Evolutionary conservation across 2,797 vertebrate genomes (phyloP), one percentile per base, ranked within the genome.

Genomic region (Alauda arvensis): DNA sequence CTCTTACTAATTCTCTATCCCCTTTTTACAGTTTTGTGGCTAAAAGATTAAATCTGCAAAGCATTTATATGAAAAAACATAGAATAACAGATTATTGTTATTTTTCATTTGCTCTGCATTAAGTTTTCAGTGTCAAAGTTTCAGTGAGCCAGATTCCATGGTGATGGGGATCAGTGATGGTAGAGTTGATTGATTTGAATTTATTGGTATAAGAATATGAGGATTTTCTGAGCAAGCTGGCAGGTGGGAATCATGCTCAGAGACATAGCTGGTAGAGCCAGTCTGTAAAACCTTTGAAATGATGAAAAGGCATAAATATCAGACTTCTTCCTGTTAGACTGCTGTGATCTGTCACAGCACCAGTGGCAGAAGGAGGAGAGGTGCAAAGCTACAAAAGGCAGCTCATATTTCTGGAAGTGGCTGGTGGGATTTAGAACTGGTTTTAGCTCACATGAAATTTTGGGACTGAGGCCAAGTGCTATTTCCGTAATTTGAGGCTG

Each of bases 251-350:
- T 75, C 40, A 8, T 42, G 68, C 57, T 90, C 24, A 48, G 63
- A 74, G 49, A 53, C 21, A 12, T 3, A 87, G 45, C 63, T 92
- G 60, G 83, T 53, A 61, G 43, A 77, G 51, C 70, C 28, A 60
- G 88, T 82, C 67, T 71, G 25, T 57, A 55, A 90, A 91, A 81
- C 39, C 72, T 92, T 85, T 88, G 90, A 85, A 81, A 90, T 72
- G 1, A 72, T 90, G 90, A 85, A 68, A 78, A 61, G 65, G 65
- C 51, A 77, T 48, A 90, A 94, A 65, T 65, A 83, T 21, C 26
- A 65, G 67, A n/a, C 74, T 82, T 43, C 65, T 76, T 85, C 74
- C 59, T 83, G 53, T 77, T 71, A 65, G 85, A 56, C 51, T 57
- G 3, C 85, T 87, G 55, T 52, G 77, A 69, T 79, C 57, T 90